These are phyloP conservation scores for Drosophila suboccidentalis DNA, from an alignment of 2,888 invertebrate genomes.

Conservation along the genomic window DNA sequence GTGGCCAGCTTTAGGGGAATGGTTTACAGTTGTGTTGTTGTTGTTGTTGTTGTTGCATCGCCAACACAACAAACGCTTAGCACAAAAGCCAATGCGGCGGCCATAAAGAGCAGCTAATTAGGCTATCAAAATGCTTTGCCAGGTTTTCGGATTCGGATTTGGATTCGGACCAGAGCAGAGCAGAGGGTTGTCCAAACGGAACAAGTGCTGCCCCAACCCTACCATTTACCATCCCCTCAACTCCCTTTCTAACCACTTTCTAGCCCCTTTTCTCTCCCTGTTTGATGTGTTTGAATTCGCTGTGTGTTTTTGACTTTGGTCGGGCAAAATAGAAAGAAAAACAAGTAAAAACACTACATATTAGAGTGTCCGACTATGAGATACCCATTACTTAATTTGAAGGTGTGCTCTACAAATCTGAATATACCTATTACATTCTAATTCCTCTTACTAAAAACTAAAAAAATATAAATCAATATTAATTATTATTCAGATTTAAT, in stretches of 20 bases:
- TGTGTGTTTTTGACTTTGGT: slow-evolving; percentile 65
- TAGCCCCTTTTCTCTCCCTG: slow-evolving; percentile 8
- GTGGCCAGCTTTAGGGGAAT: slow-evolving; percentile 3
- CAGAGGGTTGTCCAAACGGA: slow-evolving; percentile 48
- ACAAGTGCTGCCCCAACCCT: slow-evolving; percentile 51
- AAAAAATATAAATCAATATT: no score
- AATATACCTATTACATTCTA: no score
- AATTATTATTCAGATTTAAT: no score
- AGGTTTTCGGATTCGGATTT: slow-evolving; percentile 1
- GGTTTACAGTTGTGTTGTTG: slow-evolving; percentile 43
- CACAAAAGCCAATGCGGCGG: slow-evolving; percentile 68
- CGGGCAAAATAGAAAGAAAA: background rate
- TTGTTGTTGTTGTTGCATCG: slow-evolving; percentile 45
- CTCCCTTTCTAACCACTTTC: background rate
- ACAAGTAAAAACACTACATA: background rate
- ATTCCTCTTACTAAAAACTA: no score
- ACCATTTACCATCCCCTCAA: background rate
- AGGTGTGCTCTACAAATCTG: no score
- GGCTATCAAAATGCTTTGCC: slow-evolving; percentile 74
- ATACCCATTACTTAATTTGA: background rate
- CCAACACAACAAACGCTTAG: slow-evolving; percentile 65
- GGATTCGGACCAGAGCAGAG: slow-evolving; percentile 5
- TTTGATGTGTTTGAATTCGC: slow-evolving; percentile 48
- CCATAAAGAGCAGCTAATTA: slow-evolving; percentile 77
- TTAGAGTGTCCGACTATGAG: background rate